Conservation (phyloP, 2,888 invertebrate genomes). For the Dermolepida albohirtum region DNA sequence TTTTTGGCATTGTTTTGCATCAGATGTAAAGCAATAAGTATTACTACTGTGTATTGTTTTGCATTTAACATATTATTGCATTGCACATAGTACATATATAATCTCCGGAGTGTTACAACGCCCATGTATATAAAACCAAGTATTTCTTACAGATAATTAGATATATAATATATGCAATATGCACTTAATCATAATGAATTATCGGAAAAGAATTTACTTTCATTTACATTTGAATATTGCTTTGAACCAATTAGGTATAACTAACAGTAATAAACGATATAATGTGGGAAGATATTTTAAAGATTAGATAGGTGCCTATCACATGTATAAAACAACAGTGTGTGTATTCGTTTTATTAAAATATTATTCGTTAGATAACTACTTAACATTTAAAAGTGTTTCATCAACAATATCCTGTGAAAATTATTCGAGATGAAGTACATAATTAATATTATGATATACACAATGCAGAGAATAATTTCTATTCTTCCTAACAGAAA, state of each 20-base stretch:
- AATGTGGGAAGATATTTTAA: too few species aligned
- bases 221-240: slow-evolving; percentile 11
- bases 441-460: too few species aligned
- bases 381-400: too few species aligned
- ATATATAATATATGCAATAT: slow-evolving; percentile 8
- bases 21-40: too few species aligned
- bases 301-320: neutral
- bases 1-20: too few species aligned
- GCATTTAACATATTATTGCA: neutral
- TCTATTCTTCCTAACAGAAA: neutral
- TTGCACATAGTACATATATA: neutral
- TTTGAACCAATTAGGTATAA: slow-evolving; percentile 5
- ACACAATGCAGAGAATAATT: neutral
- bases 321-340: neutral
- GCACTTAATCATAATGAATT: slow-evolving; percentile 13
- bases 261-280: too few species aligned
- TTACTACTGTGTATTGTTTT: too few species aligned
- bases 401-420: too few species aligned
- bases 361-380: too few species aligned
- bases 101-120: neutral
- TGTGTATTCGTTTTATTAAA: too few species aligned
- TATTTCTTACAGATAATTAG: slow-evolving; percentile 1
- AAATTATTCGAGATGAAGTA: too few species aligned
- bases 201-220: slow-evolving; percentile 19
- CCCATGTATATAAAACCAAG: neutral